These are phyloP conservation scores for Acheta domesticus DNA, from an alignment of 2,888 invertebrate genomes.

Conservation along the genomic window DNA sequence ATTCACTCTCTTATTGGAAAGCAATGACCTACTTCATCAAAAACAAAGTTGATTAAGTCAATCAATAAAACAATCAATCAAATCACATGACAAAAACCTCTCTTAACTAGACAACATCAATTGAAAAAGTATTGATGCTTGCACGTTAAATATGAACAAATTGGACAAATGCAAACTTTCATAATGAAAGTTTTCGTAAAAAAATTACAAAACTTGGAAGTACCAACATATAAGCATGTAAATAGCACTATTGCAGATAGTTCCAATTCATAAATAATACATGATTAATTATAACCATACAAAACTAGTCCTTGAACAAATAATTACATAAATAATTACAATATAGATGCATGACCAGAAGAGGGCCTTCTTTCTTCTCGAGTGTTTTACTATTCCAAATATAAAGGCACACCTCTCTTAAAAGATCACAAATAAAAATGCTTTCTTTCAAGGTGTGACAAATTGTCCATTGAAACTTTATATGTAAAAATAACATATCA, in stretches of 20 bases:
- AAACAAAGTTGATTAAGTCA: background rate
- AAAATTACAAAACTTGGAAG: too few relatives aligned
- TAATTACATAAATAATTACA: too few relatives aligned
- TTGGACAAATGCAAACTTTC: background rate
- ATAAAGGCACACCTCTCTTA: too few relatives aligned
- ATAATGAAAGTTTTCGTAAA: too few relatives aligned
- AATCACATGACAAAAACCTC: background rate
- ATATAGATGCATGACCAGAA: background rate
- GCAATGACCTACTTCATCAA: background rate
- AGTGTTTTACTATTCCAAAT: too few relatives aligned
- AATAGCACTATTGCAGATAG: too few relatives aligned
- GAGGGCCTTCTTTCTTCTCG: background rate
- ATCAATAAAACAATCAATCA: background rate
- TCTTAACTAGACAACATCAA: background rate
- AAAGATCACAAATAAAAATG: background rate
- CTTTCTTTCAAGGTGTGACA: background rate
- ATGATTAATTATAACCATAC: too few relatives aligned
- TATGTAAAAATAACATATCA: slow-evolving; percentile 1
- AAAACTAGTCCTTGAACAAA: too few relatives aligned
- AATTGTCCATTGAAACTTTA: background rate
- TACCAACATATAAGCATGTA: too few relatives aligned
- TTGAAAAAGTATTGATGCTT: background rate
- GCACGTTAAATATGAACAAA: background rate
- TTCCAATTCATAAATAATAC: too few relatives aligned
- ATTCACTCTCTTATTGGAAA: background rate